phyloP scores from a whole-genome alignment of 2,113 vertebrate species.

The Chlorocebus sabaeus region DNA sequence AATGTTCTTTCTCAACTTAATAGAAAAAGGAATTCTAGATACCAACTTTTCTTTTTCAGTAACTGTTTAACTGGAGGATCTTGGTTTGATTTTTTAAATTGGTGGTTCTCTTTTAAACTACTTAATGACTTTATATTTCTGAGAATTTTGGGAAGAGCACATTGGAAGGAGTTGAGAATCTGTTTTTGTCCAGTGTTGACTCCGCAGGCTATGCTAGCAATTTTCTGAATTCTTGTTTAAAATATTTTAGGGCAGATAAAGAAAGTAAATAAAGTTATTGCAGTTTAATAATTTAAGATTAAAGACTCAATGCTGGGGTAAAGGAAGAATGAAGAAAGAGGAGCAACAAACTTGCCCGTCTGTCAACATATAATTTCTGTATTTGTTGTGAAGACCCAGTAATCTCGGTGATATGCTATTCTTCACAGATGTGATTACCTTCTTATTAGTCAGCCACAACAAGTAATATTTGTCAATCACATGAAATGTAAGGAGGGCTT shows the following conservation, averaged over 20 bases:
- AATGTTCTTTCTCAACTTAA: background rate
- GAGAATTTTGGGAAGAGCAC: background rate
- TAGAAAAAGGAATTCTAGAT: background rate
- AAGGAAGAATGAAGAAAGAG: background rate
- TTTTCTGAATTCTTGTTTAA: background rate
- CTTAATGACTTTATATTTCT: background rate
- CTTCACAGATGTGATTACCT: background rate
- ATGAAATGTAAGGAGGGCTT: background rate
- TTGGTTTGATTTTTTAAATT: background rate
- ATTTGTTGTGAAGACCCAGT: background rate
- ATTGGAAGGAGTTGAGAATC: background rate
- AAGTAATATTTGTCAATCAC: background rate
- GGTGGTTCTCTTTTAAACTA: background rate
- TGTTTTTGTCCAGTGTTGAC: background rate
- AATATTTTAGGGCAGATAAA: background rate
- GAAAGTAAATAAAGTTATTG: background rate
- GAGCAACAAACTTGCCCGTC: background rate
- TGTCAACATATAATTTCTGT: background rate
- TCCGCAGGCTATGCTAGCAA: background rate
- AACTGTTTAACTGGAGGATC: background rate
- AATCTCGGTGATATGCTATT: background rate
- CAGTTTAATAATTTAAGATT: background rate
- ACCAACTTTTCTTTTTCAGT: background rate
- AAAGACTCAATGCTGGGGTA: background rate
- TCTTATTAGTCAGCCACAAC: background rate